These are phyloP conservation scores for Pocillopora grandis DNA, from an alignment of 92 coral and sea anemone species.

Conservation along the genomic window DNA sequence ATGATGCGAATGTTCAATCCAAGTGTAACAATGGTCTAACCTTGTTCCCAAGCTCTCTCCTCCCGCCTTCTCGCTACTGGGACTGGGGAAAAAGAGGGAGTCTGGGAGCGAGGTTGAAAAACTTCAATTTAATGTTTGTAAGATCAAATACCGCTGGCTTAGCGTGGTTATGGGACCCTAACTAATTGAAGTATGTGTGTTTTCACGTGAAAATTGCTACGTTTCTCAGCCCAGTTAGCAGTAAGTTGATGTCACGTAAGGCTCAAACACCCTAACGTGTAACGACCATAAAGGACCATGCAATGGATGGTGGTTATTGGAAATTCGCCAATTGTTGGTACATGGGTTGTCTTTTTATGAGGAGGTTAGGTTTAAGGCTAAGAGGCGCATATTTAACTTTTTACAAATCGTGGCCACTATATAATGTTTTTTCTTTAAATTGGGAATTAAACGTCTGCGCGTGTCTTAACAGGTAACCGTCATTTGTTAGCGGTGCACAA, in stretches of 20 bases:
- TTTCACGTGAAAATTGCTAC: too few relatives aligned
- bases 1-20: not conserved
- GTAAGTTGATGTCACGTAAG: not conserved
- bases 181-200: too few relatives aligned
- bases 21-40: not conserved
- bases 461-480: slow-evolving; percentile 58
- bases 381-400: too few relatives aligned
- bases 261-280: too few relatives aligned
- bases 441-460: not conserved
- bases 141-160: too few relatives aligned
- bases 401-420: not conserved
- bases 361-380: too few relatives aligned
- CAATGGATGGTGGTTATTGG: too few relatives aligned
- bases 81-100: not conserved
- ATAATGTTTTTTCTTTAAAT: not conserved
- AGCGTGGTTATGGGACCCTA: too few relatives aligned
- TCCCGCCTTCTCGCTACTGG: not conserved
- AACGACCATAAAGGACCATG: too few relatives aligned
- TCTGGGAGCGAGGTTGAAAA: not conserved
- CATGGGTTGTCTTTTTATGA: too few relatives aligned
- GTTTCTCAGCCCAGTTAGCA: too few relatives aligned
- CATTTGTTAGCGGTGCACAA: slow-evolving; percentile 57
- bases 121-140: not conserved
- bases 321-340: too few relatives aligned
- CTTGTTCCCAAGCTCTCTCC: not conserved